Evolutionary conservation across 2,797 vertebrate species (phyloP), one percentile per base, ranked within the genome.

Genomic region (Sus cebifrons): DNA sequence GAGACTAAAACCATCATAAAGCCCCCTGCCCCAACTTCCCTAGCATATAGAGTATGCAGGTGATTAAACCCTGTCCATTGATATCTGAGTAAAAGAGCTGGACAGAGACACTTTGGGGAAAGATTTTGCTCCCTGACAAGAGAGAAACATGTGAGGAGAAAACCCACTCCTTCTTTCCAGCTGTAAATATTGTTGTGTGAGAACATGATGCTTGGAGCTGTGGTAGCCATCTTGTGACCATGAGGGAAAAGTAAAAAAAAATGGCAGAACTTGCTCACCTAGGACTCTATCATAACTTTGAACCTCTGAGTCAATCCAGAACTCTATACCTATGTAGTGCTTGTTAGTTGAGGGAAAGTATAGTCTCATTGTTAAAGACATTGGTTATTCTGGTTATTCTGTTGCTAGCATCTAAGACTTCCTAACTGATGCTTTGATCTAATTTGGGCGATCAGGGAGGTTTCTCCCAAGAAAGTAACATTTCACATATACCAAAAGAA

Each of bases 111-210:
- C 25, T 90, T 90, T 62, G 1, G 9, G 62, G 17, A 68, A 95
- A 86, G 15, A 85, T 70, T 85, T 91, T 54, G 49, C 68, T 85
- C 6, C 17, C 25, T 52, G 23, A 64, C 70, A 77, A 86, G 67
- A 90, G 4, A 91, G 89, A 70, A 83, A 32, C 36, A 32, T 7
- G 4, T 67, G 18, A 82, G 23, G 60, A 95, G 56, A 73, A 95
- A 81, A 84, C 5, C 1, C 1, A 15, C 40, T 16, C 21, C 16
- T 70, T 77, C 25, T 92, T 78, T 89, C 11, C 18, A 73, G 17
- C 20, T 92, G 94, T 40, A 64, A n/a, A 49, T 44, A 65, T 44
- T 44, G 16, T 44, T 73, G 17, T 27, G 4, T 90, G 73, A 93
- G 16, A 29, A 78, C 6, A 1, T 16, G 44, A 27, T 44, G 27